These are phyloP conservation scores for Cyprinella venusta DNA, from an alignment of 2,797 vertebrate genomes.

Conservation along the genomic window DNA sequence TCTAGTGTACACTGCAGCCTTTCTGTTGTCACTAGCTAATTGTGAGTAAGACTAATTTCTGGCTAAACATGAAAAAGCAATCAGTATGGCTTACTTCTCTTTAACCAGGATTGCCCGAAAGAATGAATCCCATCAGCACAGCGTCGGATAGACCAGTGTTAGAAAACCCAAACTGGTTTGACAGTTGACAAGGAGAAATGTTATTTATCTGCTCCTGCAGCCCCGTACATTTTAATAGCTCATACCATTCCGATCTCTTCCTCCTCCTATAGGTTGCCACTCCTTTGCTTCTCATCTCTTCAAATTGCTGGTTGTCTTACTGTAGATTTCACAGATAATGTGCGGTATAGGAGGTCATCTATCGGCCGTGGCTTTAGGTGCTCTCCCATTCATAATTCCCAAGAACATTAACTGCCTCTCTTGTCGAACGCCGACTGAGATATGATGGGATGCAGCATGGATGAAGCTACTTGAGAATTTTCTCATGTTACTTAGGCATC, in stretches of 20 bases:
- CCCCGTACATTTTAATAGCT: background rate
- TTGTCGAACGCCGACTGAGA: background rate
- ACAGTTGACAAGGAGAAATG: background rate
- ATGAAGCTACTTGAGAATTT: background rate
- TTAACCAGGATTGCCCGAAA: background rate
- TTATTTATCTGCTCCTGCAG: background rate
- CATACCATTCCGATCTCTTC: background rate
- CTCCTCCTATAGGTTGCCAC: background rate
- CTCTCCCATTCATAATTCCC: background rate
- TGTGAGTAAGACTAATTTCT: conserved; percentile 58
- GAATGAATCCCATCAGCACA: background rate
- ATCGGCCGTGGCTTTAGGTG: background rate
- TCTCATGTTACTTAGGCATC: conserved; percentile 18
- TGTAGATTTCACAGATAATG: background rate
- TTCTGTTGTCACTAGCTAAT: conserved; percentile 53
- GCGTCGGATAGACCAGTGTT: background rate
- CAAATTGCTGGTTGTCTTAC: background rate
- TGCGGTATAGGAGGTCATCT: background rate
- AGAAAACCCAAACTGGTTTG: background rate
- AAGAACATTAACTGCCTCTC: background rate
- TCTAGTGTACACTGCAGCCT: conserved; percentile 10
- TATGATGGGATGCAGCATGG: background rate
- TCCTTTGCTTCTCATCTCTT: background rate
- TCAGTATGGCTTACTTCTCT: background rate
- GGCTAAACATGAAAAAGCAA: conserved; percentile 7